Evolutionary conservation across 2,888 invertebrate species (phyloP), one percentile per base, ranked within the genome.

Genomic region (Ormyrus labotus): DNA sequence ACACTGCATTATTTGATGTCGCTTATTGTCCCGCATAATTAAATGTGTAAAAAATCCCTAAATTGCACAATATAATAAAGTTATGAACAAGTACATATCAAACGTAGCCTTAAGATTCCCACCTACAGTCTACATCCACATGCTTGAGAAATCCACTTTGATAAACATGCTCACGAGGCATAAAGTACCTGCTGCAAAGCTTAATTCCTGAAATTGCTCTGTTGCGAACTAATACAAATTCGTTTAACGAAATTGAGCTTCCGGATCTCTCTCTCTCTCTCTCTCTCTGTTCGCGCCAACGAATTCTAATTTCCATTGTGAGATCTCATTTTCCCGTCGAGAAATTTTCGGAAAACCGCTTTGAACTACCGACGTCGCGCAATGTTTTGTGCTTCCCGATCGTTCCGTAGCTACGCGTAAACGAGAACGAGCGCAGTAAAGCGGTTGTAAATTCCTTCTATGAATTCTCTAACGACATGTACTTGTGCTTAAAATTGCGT

Each of bases 301-400:
- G 34, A 19, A 13, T 55, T 64, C 45, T 19, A 55, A 55, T 64
- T 73, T 57, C 64, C 47, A 73, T 63, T 7, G 55, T 55, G 57
- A 73, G 34, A 73, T 64, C 55, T 73, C 64, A 73, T 73, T 64
- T 55, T 64, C n/a, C 34, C 11, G 53, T 7, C 51, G 45, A 53
- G 61, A 51, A 64, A 72, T 63, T 64, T 47, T 6, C 9, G 8
- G 8, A 48, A 0, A 64, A 50, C 48, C 34, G 48, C 11, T 64
- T 34, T 34, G 34, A 34, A 34, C 34, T 34, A 34, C 34, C 34
- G 34, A 3, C 34, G 34, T 34, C 34, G 34, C 34, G 34, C 34
- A 34, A 34, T 34, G 34, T 34, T 34, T 34, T 34, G 34, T 34
- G 34, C 34, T 34, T 34, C 34, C 34, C 34, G 34, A 34, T 34